These are phyloP conservation scores for Hypomesus transpacificus DNA, from an alignment of 2,113 vertebrate genomes.

Conservation along the genomic window DNA sequence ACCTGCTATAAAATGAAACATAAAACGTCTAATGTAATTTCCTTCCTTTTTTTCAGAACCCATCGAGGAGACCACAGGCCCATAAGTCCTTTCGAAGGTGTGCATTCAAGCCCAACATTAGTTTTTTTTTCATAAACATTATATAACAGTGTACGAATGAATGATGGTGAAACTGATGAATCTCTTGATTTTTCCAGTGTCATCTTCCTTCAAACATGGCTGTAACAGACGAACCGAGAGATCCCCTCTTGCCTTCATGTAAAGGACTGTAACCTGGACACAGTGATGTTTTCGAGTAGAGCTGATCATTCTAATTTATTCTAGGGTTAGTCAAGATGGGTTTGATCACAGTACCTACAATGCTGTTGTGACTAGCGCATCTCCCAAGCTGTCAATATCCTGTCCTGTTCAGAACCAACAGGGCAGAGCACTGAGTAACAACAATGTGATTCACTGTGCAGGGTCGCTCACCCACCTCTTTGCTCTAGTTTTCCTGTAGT, in stretches of 20 bases:
- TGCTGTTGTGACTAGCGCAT: neutral
- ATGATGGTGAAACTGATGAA: neutral
- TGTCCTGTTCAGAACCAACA: neutral
- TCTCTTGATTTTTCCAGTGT: constrained; percentile 46
- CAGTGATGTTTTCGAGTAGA: constrained; percentile 54
- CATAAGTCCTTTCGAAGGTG: constrained; percentile 64
- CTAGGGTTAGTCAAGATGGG: constrained; percentile 46
- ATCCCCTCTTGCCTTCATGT: constrained; percentile 44
- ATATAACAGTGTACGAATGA: no score
- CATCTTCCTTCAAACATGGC: constrained; percentile 56
- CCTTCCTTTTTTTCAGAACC: constrained; percentile 60
- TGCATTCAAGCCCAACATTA: neutral
- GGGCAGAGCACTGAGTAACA: neutral
- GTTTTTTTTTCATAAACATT: no score
- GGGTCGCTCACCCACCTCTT: neutral
- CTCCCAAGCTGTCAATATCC: neutral
- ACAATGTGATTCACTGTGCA: neutral
- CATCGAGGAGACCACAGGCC: constrained; percentile 76
- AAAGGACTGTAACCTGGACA: constrained; percentile 44
- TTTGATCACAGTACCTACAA: constrained; percentile 40
- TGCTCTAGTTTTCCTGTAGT: neutral
- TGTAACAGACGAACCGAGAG: constrained; percentile 48
- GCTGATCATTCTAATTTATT: constrained; percentile 64
- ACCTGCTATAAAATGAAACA: neutral
- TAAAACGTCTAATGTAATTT: neutral